Percentiles rank a stretch among this genome's conserved stretches.
Evolutionary conservation across 2,113 vertebrate genomes (phyloP).

Genomic region (Forbesichthys agassizii): DNA sequence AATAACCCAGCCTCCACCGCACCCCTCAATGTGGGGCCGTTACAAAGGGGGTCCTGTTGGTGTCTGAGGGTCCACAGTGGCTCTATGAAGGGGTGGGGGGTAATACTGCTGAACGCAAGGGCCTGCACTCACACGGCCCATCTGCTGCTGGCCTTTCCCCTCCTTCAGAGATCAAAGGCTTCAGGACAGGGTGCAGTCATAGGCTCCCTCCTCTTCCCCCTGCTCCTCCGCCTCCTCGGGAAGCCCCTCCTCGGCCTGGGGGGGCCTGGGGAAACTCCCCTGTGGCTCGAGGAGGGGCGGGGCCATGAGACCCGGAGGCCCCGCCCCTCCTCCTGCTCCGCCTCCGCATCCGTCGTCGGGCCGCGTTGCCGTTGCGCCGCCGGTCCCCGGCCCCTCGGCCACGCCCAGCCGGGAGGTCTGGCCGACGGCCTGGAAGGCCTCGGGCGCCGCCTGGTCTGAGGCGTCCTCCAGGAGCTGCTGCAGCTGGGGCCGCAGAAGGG

Average conservation of each 20-base stretch:
- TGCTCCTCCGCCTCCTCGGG: conserved; percentile 79
- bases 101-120: conserved; percentile 67
- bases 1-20: no score
- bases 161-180: conserved; percentile 11
- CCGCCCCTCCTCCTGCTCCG: conserved; percentile 41
- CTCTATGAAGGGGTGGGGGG: conserved; percentile 23
- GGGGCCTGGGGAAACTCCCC: conserved; percentile 57
- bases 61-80: conserved; percentile 11
- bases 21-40: no score
- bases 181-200: conserved; percentile 93
- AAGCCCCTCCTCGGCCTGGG: conserved; percentile 75
- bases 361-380: conserved; percentile 63
- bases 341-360: conserved; percentile 82
- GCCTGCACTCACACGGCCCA: conserved; percentile 22
- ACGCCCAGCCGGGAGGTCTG: conserved; percentile 79
- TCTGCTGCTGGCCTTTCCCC: conserved; percentile 4
- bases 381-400: conserved; percentile 53
- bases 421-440: conserved; percentile 86
- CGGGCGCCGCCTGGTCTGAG: conserved; percentile 84
- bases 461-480: conserved; percentile 85
- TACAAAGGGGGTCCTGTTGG: background rate
- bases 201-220: conserved; percentile 83
- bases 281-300: conserved; percentile 78
- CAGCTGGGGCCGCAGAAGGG: conserved; percentile 90
- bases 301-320: conserved; percentile 64